phyloP scores from a whole-genome alignment of 2,113 vertebrate species.

The Rhinopomastus cyanomelas region DNA sequence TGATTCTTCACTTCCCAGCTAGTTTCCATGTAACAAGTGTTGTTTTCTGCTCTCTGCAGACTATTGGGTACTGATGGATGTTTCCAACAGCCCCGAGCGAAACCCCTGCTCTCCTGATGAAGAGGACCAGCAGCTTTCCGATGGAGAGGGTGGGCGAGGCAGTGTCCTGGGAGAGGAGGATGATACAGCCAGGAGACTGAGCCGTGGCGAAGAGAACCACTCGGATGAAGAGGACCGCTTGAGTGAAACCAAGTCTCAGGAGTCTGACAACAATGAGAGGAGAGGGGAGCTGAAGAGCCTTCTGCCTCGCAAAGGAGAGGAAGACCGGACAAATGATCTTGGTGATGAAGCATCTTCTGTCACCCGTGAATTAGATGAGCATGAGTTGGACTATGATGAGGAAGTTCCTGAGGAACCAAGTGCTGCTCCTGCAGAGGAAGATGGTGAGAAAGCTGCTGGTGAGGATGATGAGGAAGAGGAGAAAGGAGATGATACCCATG shows the following conservation, averaged over 20 bases:
- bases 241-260: slow-evolving; percentile 83
- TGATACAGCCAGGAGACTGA: slow-evolving; percentile 16
- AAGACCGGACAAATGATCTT: slow-evolving; percentile 77
- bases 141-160: slow-evolving; percentile 58
- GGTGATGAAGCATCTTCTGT: slow-evolving; percentile 91
- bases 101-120: slow-evolving; percentile 88
- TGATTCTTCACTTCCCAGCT: not conserved
- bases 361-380: slow-evolving; percentile 93
- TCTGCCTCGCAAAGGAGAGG: slow-evolving; percentile 43
- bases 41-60: slow-evolving; percentile 51
- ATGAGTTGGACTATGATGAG: slow-evolving; percentile 96
- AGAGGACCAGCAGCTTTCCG: slow-evolving; percentile 72
- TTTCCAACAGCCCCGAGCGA: slow-evolving; percentile 89
- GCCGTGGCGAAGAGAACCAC: slow-evolving; percentile 60
- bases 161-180: slow-evolving; percentile 73
- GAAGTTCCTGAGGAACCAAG: slow-evolving; percentile 92
- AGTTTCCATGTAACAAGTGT: not conserved
- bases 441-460: slow-evolving; percentile 77
- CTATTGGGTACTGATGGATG: slow-evolving; percentile 85
- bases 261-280: slow-evolving; percentile 79
- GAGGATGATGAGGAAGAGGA: slow-evolving; percentile 85
- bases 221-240: slow-evolving; percentile 78
- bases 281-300: slow-evolving; percentile 60
- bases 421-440: slow-evolving; percentile 75
- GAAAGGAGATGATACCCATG: slow-evolving; percentile 63